Conservation (phyloP, 2,797 vertebrate species). For the Anguilla obscura region DNA sequence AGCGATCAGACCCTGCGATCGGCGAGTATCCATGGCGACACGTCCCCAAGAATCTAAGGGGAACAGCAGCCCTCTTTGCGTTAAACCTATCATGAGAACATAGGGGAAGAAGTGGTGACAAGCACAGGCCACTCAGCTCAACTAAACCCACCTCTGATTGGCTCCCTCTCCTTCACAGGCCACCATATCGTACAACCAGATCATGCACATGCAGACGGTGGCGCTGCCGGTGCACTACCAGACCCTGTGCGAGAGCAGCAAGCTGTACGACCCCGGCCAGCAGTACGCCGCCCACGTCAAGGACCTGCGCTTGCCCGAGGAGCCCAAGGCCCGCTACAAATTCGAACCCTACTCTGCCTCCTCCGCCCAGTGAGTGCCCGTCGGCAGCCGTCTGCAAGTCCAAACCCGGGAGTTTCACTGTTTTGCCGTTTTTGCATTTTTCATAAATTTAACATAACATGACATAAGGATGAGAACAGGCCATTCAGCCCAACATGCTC, state of each 20-base stretch:
- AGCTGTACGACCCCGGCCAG: slow-evolving; percentile 91
- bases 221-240: slow-evolving; percentile 91
- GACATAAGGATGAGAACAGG: neutral
- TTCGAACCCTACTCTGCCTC: slow-evolving; percentile 82
- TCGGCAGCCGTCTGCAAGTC: neutral
- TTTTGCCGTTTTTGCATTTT: neutral
- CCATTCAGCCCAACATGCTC: no score
- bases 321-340: slow-evolving; percentile 76
- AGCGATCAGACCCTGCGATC: slow-evolving; percentile 92
- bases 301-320: slow-evolving; percentile 83
- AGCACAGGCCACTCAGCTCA: no score
- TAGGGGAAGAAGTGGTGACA: neutral
- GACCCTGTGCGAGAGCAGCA: slow-evolving; percentile 96
- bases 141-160: neutral
- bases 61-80: neutral
- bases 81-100: neutral
- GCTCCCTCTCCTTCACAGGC: slow-evolving; percentile 68
- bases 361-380: slow-evolving; percentile 63
- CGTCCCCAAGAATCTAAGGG: neutral
- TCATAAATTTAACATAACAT: neutral
- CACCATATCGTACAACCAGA: slow-evolving; percentile 95
- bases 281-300: slow-evolving; percentile 88
- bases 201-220: slow-evolving; percentile 94
- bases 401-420: neutral
- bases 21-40: slow-evolving; percentile 66